Percentiles rank a stretch among this genome's conserved stretches.
phyloP scores from a whole-genome alignment of 2,113 vertebrate species.

The Tylochromis polylepis region DNA sequence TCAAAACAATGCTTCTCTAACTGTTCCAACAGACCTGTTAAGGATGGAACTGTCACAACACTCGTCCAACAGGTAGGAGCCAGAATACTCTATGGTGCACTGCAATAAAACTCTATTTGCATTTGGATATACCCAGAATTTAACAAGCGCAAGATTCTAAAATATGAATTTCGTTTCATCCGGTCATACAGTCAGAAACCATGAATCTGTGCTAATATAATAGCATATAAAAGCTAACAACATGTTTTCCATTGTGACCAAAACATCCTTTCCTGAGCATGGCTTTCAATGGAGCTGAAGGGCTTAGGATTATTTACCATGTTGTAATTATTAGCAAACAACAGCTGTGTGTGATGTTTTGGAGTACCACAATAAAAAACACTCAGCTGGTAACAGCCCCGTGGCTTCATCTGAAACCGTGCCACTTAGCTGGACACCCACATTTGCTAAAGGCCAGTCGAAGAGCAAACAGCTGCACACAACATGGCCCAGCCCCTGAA shows the following conservation, averaged over 20 bases:
- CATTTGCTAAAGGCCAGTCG: slow-evolving; percentile 19
- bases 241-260: slow-evolving; percentile 23
- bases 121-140: not conserved
- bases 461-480: slow-evolving; percentile 59
- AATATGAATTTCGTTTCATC: not conserved
- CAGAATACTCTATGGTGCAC: not conserved
- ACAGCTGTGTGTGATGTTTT: slow-evolving; percentile 3
- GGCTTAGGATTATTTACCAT: not conserved
- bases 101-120: not conserved
- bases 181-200: not conserved
- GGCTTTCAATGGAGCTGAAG: not conserved
- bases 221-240: not conserved
- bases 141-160: not conserved
- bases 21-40: not conserved
- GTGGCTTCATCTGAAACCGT: slow-evolving; percentile 19
- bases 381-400: not conserved
- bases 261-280: not conserved
- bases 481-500: slow-evolving; percentile 50
- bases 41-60: slow-evolving; percentile 1
- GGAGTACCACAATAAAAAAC: not conserved
- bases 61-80: not conserved
- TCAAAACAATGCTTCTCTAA: slow-evolving; percentile 19
- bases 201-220: not conserved
- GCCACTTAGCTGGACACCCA: slow-evolving; percentile 43
- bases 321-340: not conserved